Base-by-base conservation (phyloP, 2,797 vertebrate species). In the Bufotes viridis region DNA sequence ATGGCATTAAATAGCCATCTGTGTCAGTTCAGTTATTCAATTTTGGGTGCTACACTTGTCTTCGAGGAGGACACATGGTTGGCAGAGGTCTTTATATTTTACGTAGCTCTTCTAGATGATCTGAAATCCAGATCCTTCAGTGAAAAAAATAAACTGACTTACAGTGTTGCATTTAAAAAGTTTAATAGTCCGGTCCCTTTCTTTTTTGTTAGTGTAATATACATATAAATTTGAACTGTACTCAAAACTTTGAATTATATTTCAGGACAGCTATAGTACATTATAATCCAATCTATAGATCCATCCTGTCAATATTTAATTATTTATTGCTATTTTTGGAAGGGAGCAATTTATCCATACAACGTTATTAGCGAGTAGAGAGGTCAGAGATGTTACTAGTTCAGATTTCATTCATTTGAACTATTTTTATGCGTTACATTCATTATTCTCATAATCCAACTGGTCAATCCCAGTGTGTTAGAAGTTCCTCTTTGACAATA, bases 251-350 rank as follows among this genome's bases (percentile, higher is more conserved):
- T 69, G 22, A 53, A 82, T 82, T 24, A 84, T 70, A 74, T 84
- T 70, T 84, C 53, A 72, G 81, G 65, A 83, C 26, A 42, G 29
- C 20, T 61, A 5, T 74, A 72, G 82, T 83, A 79, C 78, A 79
- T 80, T 80, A 80, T 60, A 80, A 80, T 61, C 5, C 7, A 78
- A 15, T 24, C 18, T 24, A 24, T 24, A n/a, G 9, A 78, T 78
- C 49, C 74, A n/a, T 78, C 20, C 42, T 75, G 34, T 51, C 10
- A 2, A 1, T 78, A 53, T 78, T 42, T 10, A 12, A 24, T 42
- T 3, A 42, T 42, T 42, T 42, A 11, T 42, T 72, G 10, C 17
- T 70, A 1, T 49, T 51, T 53, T 24, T 55, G 5, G 1, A 1
- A 2, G 49, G 49, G 20, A 20, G 72, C 53, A 22, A 13, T 22